A percentile compares a stretch with the other conserved stretches of the same genome.
Conservation (phyloP, 1,140 invertebrate genomes). For the Xylocopa sonorina region DNA sequence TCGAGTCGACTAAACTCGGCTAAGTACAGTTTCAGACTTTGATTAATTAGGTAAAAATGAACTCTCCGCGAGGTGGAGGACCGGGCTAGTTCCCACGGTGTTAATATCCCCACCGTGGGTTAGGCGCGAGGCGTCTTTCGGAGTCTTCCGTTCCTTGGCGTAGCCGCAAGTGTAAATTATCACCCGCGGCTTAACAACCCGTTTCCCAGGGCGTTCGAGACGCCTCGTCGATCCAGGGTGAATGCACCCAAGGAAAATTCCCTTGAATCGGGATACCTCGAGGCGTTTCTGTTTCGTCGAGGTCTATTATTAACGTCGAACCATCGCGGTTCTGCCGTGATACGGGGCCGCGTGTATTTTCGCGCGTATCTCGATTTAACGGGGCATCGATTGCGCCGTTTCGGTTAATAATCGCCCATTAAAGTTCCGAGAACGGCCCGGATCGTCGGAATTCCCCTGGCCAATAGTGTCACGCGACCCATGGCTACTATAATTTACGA, state of each 20-base stretch:
- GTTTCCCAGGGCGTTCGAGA: too few relatives aligned
- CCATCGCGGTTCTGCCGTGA: neutral
- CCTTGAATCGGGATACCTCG: neutral
- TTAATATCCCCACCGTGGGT: too few relatives aligned
- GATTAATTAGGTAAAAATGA: too few relatives aligned
- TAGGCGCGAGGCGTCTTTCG: too few relatives aligned
- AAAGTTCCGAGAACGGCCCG: neutral
- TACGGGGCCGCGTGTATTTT: neutral
- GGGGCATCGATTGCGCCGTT: slow-evolving; percentile 44
- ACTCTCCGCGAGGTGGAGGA: too few relatives aligned
- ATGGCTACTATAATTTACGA: neutral
- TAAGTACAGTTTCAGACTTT: too few relatives aligned
- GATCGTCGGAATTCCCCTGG: slow-evolving; percentile 9
- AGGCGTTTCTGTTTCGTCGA: neutral
- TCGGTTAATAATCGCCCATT: slow-evolving; percentile 42
- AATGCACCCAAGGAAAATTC: neutral
- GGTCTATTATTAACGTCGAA: slow-evolving; percentile 26
- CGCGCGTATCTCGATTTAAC: slow-evolving; percentile 29
- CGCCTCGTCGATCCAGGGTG: too few relatives aligned
- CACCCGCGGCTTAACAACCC: too few relatives aligned
- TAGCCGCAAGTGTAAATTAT: too few relatives aligned
- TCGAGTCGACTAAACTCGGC: too few relatives aligned
- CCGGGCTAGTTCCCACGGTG: too few relatives aligned
- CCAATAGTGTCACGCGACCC: neutral
- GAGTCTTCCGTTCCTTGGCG: too few relatives aligned